Conservation (phyloP, 1,140 invertebrate genomes). For the Atta texana region DNA sequence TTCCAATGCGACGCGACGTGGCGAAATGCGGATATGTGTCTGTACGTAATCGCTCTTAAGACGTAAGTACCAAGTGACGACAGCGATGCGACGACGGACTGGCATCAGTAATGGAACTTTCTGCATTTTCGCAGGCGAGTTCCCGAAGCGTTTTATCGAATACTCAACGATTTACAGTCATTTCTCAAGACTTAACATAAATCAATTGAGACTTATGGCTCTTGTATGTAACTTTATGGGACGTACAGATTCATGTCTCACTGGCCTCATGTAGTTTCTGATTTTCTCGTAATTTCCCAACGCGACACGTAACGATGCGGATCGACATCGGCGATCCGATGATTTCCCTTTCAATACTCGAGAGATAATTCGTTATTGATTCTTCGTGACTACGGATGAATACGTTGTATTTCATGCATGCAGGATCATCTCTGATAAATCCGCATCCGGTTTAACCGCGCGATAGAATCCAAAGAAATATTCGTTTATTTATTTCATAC, state of each 20-base stretch:
- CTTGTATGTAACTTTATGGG: constrained; percentile 51
- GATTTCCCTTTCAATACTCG: constrained; percentile 58
- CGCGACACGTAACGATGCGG: constrained; percentile 58
- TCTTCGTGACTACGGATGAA: constrained; percentile 7
- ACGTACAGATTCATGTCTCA: constrained; percentile 27
- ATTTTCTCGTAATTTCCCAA: constrained; percentile 63
- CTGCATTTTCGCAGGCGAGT: constrained; percentile 44
- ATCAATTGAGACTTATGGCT: constrained; percentile 57
- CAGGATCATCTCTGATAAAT: constrained; percentile 11
- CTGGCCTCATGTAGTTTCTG: constrained; percentile 47
- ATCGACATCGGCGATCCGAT: constrained; percentile 20
- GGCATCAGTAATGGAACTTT: constrained; percentile 49
- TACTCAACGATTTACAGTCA: constrained; percentile 24
- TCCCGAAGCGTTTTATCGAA: constrained; percentile 54
- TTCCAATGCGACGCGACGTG: constrained; percentile 25
- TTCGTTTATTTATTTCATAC: not conserved
- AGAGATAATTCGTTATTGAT: constrained; percentile 58
- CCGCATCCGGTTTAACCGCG: constrained; percentile 7
- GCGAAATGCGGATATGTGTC: constrained; percentile 20
- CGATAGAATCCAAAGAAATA: constrained; percentile 8
- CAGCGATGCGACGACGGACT: constrained; percentile 26
- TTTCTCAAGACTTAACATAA: constrained; percentile 49
- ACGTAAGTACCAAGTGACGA: constrained; percentile 41
- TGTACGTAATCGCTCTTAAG: constrained; percentile 58
- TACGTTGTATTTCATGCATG: not conserved